A percentile compares a stretch with the other conserved stretches of the same genome.
phyloP scores from a whole-genome alignment of 2,113 vertebrate species.

The Miniopterus natalensis region DNA sequence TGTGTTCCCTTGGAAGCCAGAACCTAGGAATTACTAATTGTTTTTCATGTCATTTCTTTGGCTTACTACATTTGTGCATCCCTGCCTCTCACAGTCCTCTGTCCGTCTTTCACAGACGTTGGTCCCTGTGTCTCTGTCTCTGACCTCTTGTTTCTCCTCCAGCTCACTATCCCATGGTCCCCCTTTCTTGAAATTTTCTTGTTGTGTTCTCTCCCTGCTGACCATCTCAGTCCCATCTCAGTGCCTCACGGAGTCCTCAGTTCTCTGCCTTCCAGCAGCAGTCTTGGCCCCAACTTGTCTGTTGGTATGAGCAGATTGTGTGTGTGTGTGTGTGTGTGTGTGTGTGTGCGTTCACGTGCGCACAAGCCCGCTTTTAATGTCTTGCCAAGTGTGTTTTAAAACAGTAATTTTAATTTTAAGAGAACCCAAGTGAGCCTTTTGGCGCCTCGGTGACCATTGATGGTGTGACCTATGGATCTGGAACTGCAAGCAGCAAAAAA shows the following conservation, averaged over 20 bases:
- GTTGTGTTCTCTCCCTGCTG: background rate
- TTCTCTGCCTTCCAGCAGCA: background rate
- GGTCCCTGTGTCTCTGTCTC: background rate
- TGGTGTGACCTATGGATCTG: slow-evolving; percentile 99
- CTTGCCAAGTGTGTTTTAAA: slow-evolving; percentile 75
- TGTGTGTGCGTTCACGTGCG: background rate
- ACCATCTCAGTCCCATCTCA: background rate
- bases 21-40: background rate
- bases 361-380: background rate
- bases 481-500: slow-evolving; percentile 99
- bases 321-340: background rate
- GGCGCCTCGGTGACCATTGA: slow-evolving; percentile 99
- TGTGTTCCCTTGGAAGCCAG: background rate
- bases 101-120: background rate
- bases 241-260: background rate
- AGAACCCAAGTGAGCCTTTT: slow-evolving; percentile 99
- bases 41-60: background rate
- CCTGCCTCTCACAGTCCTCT: background rate
- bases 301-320: background rate
- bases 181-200: background rate
- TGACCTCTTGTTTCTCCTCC: background rate
- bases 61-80: background rate
- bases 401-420: slow-evolving; percentile 87
- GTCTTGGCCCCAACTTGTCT: background rate
- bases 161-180: background rate